These are phyloP conservation scores for Microtus pennsylvanicus DNA, from an alignment of 2,113 vertebrate species.

Conservation along the genomic window DNA sequence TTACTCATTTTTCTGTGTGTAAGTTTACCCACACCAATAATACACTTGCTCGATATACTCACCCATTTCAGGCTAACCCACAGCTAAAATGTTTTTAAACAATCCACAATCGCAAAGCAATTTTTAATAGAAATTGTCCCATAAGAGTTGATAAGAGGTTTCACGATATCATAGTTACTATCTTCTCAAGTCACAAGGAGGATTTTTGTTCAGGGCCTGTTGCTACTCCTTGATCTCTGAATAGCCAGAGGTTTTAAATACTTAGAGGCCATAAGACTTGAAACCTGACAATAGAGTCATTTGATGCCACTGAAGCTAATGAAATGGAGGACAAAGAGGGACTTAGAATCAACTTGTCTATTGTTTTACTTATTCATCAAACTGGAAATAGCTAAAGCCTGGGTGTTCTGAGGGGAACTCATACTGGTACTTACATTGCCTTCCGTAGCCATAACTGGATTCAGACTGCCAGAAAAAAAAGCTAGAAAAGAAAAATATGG, in stretches of 20 bases:
- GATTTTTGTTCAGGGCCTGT: background rate
- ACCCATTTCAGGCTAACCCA: background rate
- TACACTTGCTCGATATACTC: background rate
- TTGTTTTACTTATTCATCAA: constrained; percentile 24
- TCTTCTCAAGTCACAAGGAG: background rate
- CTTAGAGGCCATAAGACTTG: background rate
- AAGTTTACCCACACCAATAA: background rate
- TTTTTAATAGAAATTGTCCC: constrained; percentile 15
- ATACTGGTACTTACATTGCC: constrained; percentile 87
- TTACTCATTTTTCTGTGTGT: background rate
- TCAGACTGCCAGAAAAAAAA: constrained; percentile 83
- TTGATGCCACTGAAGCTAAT: background rate
- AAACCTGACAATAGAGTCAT: background rate
- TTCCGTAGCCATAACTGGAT: constrained; percentile 90
- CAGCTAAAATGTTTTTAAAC: background rate
- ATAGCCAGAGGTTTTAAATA: background rate
- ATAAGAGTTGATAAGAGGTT: background rate
- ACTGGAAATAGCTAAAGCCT: background rate
- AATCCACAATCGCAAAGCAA: background rate
- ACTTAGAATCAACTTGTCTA: background rate
- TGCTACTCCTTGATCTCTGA: background rate
- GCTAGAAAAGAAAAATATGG: constrained; percentile 81
- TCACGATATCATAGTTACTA: background rate
- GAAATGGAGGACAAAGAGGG: background rate
- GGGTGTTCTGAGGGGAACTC: constrained; percentile 82